Percentiles rank a stretch among this genome's conserved stretches.
These are phyloP conservation scores for Philaethria dido DNA, from an alignment of 2,888 invertebrate genomes.

Conservation along the genomic window DNA sequence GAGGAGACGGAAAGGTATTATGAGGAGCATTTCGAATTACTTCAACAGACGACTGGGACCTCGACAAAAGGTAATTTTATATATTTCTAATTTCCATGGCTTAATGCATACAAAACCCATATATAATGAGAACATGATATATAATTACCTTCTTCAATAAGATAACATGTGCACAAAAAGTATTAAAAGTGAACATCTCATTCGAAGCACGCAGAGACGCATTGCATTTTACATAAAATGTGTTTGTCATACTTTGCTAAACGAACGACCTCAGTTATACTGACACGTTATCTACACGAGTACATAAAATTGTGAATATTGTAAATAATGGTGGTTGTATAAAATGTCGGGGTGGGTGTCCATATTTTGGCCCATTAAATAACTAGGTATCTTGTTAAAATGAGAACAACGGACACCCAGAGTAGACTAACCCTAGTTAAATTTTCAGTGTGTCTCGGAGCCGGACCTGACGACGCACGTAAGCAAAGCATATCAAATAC, in stretches of 20 bases:
- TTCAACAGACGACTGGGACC: slow-evolving; percentile 89
- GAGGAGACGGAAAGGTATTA: slow-evolving; percentile 91
- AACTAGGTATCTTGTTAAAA: slow-evolving; percentile 44
- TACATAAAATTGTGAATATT: slow-evolving; percentile 48
- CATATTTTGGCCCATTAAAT: slow-evolving; percentile 50
- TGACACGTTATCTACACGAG: slow-evolving; percentile 26
- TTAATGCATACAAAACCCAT: neutral
- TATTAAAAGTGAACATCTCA: slow-evolving; percentile 23
- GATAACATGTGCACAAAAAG: slow-evolving; percentile 30
- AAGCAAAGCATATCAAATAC: slow-evolving; percentile 72
- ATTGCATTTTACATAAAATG: slow-evolving; percentile 33
- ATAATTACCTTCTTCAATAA: slow-evolving; percentile 4
- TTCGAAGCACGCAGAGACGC: slow-evolving; percentile 39
- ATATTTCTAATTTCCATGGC: neutral
- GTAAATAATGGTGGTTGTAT: slow-evolving; percentile 52
- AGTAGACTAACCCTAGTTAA: slow-evolving; percentile 77
- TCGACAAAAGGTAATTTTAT: slow-evolving; percentile 80
- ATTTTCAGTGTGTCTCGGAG: slow-evolving; percentile 81
- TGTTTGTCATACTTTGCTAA: slow-evolving; percentile 40
- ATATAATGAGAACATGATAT: neutral
- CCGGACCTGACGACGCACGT: slow-evolving; percentile 79
- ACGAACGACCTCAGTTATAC: slow-evolving; percentile 16
- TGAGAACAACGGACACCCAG: slow-evolving; percentile 55
- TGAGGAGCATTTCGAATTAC: slow-evolving; percentile 92
- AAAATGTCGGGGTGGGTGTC: slow-evolving; percentile 52